Evolutionary conservation across 2,888 invertebrate species (phyloP), one percentile per base, ranked within the genome.

Genomic region (Euphydryas editha): DNA sequence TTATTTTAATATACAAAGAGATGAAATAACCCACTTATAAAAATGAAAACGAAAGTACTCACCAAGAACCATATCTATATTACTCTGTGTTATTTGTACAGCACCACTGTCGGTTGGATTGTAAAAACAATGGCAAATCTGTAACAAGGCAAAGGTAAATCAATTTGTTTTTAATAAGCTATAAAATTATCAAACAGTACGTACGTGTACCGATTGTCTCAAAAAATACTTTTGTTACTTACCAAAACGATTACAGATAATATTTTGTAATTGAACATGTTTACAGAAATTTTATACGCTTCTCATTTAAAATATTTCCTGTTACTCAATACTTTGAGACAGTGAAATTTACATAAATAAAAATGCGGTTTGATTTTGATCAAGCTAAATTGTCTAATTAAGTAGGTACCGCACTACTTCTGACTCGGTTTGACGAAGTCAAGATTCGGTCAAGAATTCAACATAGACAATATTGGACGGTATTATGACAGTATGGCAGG

Each of bases 1-100:
- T 21, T 49, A 49, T 21, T 49, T 20, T 20, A 24, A 55, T 11
- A 15, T 7, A 3, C 11, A 13, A 17, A 20, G 30, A 51, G 11
- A 63, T 42, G 2, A 21, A 39, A 54, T 64, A 44, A 51, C n/a
- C 30, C n/a, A 51, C 15, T 20, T 24, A n/a, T 20, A n/a, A n/a
- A 42, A 57, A 59, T 64, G 47, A 44, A 59, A 65, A 65, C 20
- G 59, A 42, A 36, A 55, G 51, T 57, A 51, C 94, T 94, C 90
- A 97, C 97, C 97, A 94, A 97, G 93, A 73, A 95, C 95, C 94
- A 95, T 95, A 92, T 97, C 97, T 92, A 98, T 94, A 92, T 96
- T 97, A 84, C 95, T 94, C 87, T 95, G 94, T 72, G 95, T 96
- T 81, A 98, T 94, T 84, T 96, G 94, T 63, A 97, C 95, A 72